Percentiles rank a stretch among this genome's conserved stretches.
These are phyloP conservation scores for Cryptus armator DNA, from an alignment of 2,888 invertebrate genomes.

Conservation along the genomic window DNA sequence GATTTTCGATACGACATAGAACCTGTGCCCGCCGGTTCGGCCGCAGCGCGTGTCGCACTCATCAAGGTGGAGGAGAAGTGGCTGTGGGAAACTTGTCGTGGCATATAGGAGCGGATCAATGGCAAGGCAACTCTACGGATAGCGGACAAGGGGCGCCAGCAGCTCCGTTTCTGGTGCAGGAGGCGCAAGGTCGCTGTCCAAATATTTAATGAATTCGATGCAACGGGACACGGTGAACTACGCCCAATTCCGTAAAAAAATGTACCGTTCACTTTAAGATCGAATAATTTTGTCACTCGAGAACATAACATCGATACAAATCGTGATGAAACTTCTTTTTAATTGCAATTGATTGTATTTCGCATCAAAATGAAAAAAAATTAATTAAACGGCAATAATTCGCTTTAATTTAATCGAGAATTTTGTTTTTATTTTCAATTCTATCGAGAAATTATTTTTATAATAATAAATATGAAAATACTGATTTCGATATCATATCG, in stretches of 20 bases:
- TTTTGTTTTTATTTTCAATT: no score
- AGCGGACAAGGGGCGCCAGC: slow-evolving; percentile 51
- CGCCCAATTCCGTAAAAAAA: background rate
- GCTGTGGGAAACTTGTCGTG: slow-evolving; percentile 71
- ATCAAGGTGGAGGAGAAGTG: slow-evolving; percentile 69
- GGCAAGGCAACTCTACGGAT: slow-evolving; percentile 58
- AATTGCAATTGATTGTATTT: background rate
- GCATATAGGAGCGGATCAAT: slow-evolving; percentile 75
- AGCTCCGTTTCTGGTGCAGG: slow-evolving; percentile 52
- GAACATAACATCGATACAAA: background rate
- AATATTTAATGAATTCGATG: slow-evolving; percentile 52
- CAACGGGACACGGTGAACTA: slow-evolving; percentile 32
- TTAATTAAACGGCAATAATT: background rate
- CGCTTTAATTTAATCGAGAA: no score
- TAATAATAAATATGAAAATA: no score
- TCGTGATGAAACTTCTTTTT: background rate
- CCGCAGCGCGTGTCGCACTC: slow-evolving; percentile 71
- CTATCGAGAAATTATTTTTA: no score
- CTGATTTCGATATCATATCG: no score
- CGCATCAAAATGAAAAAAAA: no score
- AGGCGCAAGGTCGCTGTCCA: slow-evolving; percentile 59
- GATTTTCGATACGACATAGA: slow-evolving; percentile 74
- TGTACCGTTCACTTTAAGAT: background rate
- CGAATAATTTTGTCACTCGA: background rate
- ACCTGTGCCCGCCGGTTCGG: slow-evolving; percentile 66